These are phyloP conservation scores for Pipistrellus pygmaeus DNA, from an alignment of 2,797 vertebrate species.

Conservation along the genomic window DNA sequence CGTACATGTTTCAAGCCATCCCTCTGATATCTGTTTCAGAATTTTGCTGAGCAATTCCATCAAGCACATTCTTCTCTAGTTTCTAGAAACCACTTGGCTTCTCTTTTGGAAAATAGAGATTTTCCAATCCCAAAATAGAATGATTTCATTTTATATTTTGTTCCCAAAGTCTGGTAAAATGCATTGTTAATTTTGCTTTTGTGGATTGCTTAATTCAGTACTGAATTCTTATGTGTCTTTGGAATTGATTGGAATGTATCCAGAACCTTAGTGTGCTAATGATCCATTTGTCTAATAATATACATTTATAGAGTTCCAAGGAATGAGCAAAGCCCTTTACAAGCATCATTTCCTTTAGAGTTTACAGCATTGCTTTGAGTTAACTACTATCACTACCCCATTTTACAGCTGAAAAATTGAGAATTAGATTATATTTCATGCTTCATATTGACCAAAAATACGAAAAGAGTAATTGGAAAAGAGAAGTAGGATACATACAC, in stretches of 20 bases:
- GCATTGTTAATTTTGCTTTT: slow-evolving; percentile 6
- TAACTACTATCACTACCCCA: slow-evolving; percentile 19
- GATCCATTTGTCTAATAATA: slow-evolving; percentile 36
- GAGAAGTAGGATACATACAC: neutral
- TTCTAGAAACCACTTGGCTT: slow-evolving; percentile 33
- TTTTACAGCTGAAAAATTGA: slow-evolving; percentile 8
- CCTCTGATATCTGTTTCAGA: neutral
- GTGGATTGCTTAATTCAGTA: slow-evolving; percentile 19
- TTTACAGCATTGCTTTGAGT: neutral
- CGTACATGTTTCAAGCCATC: neutral
- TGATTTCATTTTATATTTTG: slow-evolving; percentile 48
- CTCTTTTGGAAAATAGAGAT: slow-evolving; percentile 30
- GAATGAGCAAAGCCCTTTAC: neutral
- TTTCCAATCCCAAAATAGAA: neutral
- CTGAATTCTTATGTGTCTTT: slow-evolving; percentile 23
- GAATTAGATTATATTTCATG: slow-evolving; percentile 1
- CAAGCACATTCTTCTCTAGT: neutral
- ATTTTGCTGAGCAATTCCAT: slow-evolving; percentile 27
- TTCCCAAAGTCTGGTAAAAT: neutral
- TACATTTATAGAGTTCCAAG: neutral
- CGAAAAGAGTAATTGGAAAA: neutral
- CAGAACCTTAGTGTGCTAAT: neutral
- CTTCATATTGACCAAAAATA: neutral
- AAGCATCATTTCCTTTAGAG: slow-evolving; percentile 39
- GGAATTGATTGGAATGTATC: neutral